Evolutionary conservation across 2,888 invertebrate genomes (phyloP), one percentile per base, ranked within the genome.

Genomic region (Lumbricus terrestris): DNA sequence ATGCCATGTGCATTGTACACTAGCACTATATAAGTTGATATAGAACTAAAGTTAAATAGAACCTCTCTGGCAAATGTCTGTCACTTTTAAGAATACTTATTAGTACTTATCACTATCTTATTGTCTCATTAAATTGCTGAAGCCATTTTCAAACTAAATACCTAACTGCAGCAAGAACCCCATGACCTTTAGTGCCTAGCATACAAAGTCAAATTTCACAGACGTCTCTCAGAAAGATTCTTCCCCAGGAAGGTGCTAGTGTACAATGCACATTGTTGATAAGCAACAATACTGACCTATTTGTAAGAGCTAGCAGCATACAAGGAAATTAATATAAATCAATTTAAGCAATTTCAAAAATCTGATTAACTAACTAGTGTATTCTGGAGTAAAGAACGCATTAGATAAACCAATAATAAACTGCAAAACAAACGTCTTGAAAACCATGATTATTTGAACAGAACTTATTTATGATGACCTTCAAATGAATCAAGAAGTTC

Each of bases 401-500:
- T 54, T 6, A 69, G 69, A n/a, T n/a, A 29, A 47, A 69, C 69
- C 5, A n/a, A 0, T 29, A 69, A 69, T n/a, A n/a, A n/a, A 29
- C n/a, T 29, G 29, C 29, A 69, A n/a, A 69, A 54, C 54, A 54
- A 54, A 69, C 8, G 13, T n/a, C 69, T 69, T 29, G n/a, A 29
- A 69, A 69, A 69, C n/a, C n/a, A 69, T n/a, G 69, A n/a, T n/a
- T 11, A n/a, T 69, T 54, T 29, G 0, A 69, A 69, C 5, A n/a
- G 69, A 69, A 69, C 69, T 47, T 69, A 69, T 69, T n/a, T 13
- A 69, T 0, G n/a, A 29, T 69, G 90, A 94, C 95, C 94, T 91
- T 95, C 95, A 92, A 94, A 95, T 92, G 92, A 95, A 33, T 95
- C 94, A 15, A 93, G 88, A 20, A 95, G 93, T 92, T 95, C 95